Conservation (phyloP, 2,888 invertebrate species). For the Macropis europaea region DNA sequence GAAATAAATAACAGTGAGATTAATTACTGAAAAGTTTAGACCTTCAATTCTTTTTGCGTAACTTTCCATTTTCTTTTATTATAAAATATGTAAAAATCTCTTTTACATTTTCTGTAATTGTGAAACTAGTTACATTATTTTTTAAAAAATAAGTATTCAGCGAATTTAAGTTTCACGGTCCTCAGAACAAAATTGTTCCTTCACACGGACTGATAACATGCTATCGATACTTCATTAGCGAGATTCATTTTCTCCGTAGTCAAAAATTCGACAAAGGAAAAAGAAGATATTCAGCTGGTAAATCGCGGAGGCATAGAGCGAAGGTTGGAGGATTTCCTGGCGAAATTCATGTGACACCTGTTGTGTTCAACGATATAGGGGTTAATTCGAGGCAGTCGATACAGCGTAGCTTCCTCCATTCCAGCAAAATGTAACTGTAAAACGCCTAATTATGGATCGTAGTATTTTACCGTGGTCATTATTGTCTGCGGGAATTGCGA, state of each 20-base stretch:
- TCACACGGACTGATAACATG: too few species aligned
- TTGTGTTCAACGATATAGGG: slow-evolving; percentile 49
- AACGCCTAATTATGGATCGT: slow-evolving; percentile 40
- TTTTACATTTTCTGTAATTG: too few species aligned
- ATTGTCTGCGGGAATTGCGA: slow-evolving; percentile 12
- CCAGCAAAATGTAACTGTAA: slow-evolving; percentile 34
- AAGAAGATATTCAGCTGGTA: slow-evolving; percentile 20
- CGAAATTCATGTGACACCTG: slow-evolving; percentile 62
- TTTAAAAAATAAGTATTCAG: too few species aligned
- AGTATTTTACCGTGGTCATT: slow-evolving; percentile 38
- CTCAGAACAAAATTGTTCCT: too few species aligned
- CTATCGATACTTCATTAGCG: background rate
- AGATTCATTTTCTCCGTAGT: background rate
- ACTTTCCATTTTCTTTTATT: too few species aligned
- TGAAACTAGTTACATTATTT: too few species aligned
- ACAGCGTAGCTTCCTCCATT: slow-evolving; percentile 5
- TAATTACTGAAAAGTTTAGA: too few species aligned
- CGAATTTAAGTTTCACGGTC: too few species aligned
- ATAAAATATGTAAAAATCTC: too few species aligned
- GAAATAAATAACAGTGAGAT: too few species aligned
- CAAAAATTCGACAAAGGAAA: background rate
- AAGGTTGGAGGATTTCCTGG: slow-evolving; percentile 35
- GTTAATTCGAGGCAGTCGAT: slow-evolving; percentile 53
- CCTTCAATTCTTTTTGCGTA: too few species aligned
- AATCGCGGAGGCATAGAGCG: slow-evolving; percentile 24